phyloP scores from a whole-genome alignment of 2,797 vertebrate species.

The Rhadinocentrus ornatus region DNA sequence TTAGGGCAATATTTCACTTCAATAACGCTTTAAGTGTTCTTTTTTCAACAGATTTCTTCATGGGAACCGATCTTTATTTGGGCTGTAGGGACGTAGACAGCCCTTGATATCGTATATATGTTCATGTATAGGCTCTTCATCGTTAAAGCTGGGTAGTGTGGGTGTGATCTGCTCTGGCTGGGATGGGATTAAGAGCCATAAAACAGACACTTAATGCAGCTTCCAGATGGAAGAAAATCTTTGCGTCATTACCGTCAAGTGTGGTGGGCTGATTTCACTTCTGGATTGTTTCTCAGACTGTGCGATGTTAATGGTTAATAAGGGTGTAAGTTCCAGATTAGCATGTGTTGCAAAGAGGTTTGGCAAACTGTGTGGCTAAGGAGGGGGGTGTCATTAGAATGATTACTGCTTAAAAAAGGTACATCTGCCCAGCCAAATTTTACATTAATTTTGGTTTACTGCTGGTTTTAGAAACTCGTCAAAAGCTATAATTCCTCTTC shows the following conservation, averaged over 20 bases:
- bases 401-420: constrained; percentile 45
- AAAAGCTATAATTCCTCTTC: constrained; percentile 15
- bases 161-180: constrained; percentile 46
- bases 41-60: constrained; percentile 60
- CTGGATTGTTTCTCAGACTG: constrained; percentile 67
- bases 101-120: constrained; percentile 68
- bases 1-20: constrained; percentile 53
- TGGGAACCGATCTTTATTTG: constrained; percentile 71
- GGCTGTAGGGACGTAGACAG: constrained; percentile 21
- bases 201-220: constrained; percentile 66
- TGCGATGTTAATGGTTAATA: constrained; percentile 51
- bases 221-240: constrained; percentile 76
- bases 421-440: constrained; percentile 40
- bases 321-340: constrained; percentile 60
- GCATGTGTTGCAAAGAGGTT: constrained; percentile 40
- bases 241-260: constrained; percentile 69
- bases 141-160: constrained; percentile 46
- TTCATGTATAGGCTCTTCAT: constrained; percentile 64
- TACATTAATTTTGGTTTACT: constrained; percentile 22
- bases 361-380: constrained; percentile 49
- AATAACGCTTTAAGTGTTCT: constrained; percentile 41
- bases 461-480: constrained; percentile 35
- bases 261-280: constrained; percentile 61
- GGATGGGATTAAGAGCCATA: constrained; percentile 64
- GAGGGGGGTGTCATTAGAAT: constrained; percentile 47